phyloP scores from a whole-genome alignment of 2,888 invertebrate genomes.

The Protophormia terraenovae region DNA sequence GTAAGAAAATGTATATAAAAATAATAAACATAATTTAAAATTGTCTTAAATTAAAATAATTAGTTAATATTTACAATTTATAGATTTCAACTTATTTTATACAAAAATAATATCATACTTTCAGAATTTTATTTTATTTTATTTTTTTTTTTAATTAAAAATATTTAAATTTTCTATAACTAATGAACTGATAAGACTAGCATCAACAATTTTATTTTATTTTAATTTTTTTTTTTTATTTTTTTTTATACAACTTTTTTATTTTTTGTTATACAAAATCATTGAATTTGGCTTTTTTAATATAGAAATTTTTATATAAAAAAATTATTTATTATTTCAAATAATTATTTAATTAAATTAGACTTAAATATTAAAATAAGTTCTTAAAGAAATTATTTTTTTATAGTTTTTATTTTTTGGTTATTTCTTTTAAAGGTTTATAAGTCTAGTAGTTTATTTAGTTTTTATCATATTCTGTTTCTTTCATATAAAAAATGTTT shows the following conservation, averaged over 20 bases:
- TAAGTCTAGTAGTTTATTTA: neutral
- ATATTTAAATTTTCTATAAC: neutral
- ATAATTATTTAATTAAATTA: constrained; percentile 22
- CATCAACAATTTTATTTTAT: neutral
- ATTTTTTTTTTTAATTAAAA: neutral
- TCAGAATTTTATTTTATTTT: neutral
- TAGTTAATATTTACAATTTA: too few relatives aligned
- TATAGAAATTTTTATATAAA: neutral
- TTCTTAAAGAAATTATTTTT: constrained; percentile 29
- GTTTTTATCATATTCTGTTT: neutral
- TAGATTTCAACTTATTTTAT: too few relatives aligned
- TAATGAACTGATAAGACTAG: constrained; percentile 1
- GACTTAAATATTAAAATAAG: neutral
- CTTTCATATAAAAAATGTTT: constrained; percentile 12
- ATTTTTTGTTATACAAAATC: constrained; percentile 41
- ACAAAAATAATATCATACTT: neutral
- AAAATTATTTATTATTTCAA: neutral
- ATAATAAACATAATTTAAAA: too few relatives aligned
- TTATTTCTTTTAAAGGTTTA: neutral
- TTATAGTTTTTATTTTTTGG: neutral
- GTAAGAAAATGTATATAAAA: too few relatives aligned
- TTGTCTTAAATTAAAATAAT: too few relatives aligned
- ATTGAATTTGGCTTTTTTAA: neutral
- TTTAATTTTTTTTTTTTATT: neutral
- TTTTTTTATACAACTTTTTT: neutral